Conservation (phyloP, 2,888 invertebrate genomes). For the Ennomos quercinarius region DNA sequence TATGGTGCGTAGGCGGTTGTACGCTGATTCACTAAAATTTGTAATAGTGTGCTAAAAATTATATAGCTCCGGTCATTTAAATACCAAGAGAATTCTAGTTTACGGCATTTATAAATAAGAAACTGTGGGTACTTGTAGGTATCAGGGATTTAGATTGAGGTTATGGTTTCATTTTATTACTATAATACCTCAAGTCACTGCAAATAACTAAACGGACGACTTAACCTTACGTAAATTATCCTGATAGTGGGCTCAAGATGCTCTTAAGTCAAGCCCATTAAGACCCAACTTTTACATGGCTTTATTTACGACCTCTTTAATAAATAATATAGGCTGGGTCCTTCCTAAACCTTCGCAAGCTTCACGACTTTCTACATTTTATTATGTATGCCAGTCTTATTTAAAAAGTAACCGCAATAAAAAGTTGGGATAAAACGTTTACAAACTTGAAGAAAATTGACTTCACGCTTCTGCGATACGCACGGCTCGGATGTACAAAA, state of each 20-base stretch:
- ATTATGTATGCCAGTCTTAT: slow-evolving; percentile 9
- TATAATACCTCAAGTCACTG: neutral
- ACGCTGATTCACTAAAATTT: slow-evolving; percentile 7
- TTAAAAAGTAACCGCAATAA: slow-evolving; percentile 27
- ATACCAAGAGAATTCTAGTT: slow-evolving; percentile 3
- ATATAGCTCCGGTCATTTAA: neutral
- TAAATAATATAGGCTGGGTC: slow-evolving; percentile 3
- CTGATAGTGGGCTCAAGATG: slow-evolving; percentile 19
- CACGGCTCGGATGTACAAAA: slow-evolving; percentile 60
- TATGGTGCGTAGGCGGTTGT: slow-evolving; percentile 11
- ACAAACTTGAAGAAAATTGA: slow-evolving; percentile 60
- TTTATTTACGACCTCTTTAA: slow-evolving; percentile 31
- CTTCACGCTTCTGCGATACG: slow-evolving; percentile 60
- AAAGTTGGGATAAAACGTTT: slow-evolving; percentile 49
- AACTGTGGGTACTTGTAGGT: slow-evolving; percentile 8
- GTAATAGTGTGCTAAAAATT: neutral
- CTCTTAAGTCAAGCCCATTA: slow-evolving; percentile 31
- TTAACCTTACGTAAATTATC: slow-evolving; percentile 16
- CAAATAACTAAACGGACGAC: neutral
- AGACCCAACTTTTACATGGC: slow-evolving; percentile 28
- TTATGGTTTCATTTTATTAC: neutral
- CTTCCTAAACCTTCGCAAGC: slow-evolving; percentile 24
- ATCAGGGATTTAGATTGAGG: neutral
- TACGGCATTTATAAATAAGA: slow-evolving; percentile 15
- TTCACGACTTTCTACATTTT: slow-evolving; percentile 13